These are phyloP conservation scores for Entomobrya multifasciata DNA, from an alignment of 2,888 invertebrate genomes.

Conservation along the genomic window DNA sequence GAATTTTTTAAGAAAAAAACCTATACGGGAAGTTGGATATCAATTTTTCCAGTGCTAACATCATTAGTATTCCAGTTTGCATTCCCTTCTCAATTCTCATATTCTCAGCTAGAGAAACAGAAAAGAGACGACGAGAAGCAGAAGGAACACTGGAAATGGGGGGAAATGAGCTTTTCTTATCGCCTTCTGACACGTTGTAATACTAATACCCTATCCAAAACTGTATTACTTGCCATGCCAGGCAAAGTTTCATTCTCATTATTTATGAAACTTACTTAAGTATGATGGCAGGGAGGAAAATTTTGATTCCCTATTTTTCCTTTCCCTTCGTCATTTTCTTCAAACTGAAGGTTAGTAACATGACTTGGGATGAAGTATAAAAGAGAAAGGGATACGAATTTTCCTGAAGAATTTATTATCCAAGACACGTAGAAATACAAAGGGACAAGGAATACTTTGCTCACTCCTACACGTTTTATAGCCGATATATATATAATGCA, in stretches of 20 bases:
- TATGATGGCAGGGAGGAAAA: not conserved
- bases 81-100: conserved; percentile 39
- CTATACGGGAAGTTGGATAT: too few relatives aligned
- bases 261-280: not conserved
- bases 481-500: not conserved
- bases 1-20: too few relatives aligned
- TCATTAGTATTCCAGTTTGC: conserved; percentile 65
- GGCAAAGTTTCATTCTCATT: not conserved
- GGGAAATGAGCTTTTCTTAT: conserved; percentile 64
- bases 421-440: conserved; percentile 23
- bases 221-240: not conserved
- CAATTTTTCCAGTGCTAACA: conserved; percentile 13
- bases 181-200: conserved; percentile 53
- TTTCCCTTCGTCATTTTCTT: not conserved
- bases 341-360: not conserved
- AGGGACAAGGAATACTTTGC: not conserved
- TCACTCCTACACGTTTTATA: not conserved
- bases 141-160: conserved; percentile 36
- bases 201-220: not conserved
- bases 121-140: not conserved
- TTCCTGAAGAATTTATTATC: not conserved
- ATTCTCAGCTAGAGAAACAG: not conserved
- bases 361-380: not conserved
- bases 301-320: not conserved
- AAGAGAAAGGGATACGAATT: not conserved